Percentiles rank a stretch among this genome's conserved stretches.
Evolutionary conservation across 2,113 vertebrate genomes (phyloP).

Genomic region (Platichthys flesus): DNA sequence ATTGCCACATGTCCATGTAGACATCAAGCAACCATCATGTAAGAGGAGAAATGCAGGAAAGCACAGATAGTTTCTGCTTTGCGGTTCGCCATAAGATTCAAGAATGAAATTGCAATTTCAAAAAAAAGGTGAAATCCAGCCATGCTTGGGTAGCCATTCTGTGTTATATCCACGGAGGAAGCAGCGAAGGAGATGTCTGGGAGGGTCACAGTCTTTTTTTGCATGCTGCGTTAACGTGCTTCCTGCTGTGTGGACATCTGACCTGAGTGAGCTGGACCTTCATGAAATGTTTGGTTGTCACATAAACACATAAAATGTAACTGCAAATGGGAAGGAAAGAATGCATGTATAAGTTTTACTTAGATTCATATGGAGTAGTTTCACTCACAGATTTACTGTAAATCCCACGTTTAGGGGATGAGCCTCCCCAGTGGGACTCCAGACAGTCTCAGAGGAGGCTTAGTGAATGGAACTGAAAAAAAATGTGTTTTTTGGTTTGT

Average conservation of each 20-base stretch:
- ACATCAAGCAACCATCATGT: slow-evolving; percentile 61
- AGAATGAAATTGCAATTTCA: slow-evolving; percentile 64
- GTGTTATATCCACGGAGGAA: slow-evolving; percentile 28
- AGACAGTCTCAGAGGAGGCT: too few relatives aligned
- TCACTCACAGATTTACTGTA: neutral
- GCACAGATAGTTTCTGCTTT: slow-evolving; percentile 51
- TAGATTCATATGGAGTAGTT: too few relatives aligned
- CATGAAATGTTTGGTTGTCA: neutral
- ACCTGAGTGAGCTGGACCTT: neutral
- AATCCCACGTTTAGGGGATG: neutral
- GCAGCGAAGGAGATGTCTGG: slow-evolving; percentile 18
- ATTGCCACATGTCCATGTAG: slow-evolving; percentile 77
- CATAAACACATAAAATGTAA: neutral
- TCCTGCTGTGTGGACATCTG: slow-evolving; percentile 7
- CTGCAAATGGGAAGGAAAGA: neutral
- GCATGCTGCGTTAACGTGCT: neutral
- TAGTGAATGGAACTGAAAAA: neutral
- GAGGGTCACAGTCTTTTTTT: neutral
- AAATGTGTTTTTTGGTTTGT: neutral
- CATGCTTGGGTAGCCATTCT: slow-evolving; percentile 46
- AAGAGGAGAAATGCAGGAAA: slow-evolving; percentile 64
- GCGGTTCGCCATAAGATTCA: slow-evolving; percentile 59
- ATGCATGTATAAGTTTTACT: neutral
- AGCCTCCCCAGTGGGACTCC: neutral
- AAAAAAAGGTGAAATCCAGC: too few relatives aligned